Evolutionary conservation across 92 coral and sea anemone genomes (phyloP).

Genomic region (Umimayanthus chanpuru): DNA sequence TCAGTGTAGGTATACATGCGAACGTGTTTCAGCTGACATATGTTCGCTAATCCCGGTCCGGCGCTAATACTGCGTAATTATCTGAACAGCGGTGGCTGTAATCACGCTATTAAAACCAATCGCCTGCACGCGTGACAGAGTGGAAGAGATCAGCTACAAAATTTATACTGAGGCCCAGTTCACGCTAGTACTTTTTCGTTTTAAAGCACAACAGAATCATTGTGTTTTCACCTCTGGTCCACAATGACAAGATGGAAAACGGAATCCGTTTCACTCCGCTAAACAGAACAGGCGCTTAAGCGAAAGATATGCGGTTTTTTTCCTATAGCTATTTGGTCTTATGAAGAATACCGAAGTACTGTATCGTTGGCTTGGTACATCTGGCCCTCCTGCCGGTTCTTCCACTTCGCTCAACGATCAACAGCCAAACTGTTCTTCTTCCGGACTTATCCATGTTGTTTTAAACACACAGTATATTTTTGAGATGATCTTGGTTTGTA

Average conservation of each 20-base stretch:
- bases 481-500: neutral
- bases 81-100: neutral
- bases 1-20: neutral
- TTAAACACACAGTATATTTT: neutral
- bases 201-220: too few species aligned
- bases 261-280: neutral
- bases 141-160: neutral
- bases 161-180: too few species aligned
- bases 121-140: neutral
- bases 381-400: too few species aligned
- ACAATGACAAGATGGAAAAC: too few species aligned
- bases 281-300: neutral
- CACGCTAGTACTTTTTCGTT: too few species aligned
- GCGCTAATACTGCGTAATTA: neutral
- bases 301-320: neutral
- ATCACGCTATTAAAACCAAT: neutral
- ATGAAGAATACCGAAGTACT: neutral
- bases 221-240: too few species aligned
- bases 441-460: neutral
- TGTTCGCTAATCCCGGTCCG: too few species aligned
- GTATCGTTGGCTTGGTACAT: neutral
- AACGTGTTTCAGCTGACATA: constrained; percentile 9
- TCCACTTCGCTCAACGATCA: neutral
- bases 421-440: neutral
- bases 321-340: too few species aligned